phyloP scores from a whole-genome alignment of 2,113 vertebrate genomes.

The Nothoprocta perdicaria region DNA sequence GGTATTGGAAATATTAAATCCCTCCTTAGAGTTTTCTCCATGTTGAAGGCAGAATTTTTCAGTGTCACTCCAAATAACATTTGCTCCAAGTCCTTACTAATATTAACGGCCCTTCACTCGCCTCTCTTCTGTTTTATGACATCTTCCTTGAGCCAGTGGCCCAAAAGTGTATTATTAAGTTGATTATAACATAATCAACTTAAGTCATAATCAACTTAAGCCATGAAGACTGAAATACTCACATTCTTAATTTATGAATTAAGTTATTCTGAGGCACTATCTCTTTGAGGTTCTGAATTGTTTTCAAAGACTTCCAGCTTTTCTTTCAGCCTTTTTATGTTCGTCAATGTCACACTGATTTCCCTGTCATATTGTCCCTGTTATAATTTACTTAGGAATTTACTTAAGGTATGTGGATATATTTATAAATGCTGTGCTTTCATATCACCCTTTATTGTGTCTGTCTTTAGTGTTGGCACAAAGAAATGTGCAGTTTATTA shows the following conservation, averaged over 20 bases:
- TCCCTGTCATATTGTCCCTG: accelerated
- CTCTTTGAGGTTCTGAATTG: background rate
- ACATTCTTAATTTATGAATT: background rate
- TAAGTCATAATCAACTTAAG: background rate
- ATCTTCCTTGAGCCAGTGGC: background rate
- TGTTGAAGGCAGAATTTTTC: background rate
- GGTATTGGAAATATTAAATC: background rate
- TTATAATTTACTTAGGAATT: background rate
- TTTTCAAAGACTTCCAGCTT: background rate
- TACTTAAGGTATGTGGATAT: background rate
- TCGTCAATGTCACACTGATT: background rate
- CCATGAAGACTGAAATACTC: background rate
- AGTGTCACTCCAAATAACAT: background rate
- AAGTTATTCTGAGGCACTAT: background rate
- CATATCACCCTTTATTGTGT: background rate
- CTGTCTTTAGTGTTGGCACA: background rate
- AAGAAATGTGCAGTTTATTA: background rate
- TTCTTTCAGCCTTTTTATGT: background rate
- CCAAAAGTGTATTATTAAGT: accelerated
- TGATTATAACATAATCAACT: background rate
- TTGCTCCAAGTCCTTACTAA: background rate
- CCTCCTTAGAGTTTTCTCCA: background rate
- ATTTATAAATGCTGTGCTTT: background rate
- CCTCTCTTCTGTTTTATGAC: background rate
- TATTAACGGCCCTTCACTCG: background rate